phyloP scores from a whole-genome alignment of 2,797 vertebrate genomes.

The Octomys mimax region DNA sequence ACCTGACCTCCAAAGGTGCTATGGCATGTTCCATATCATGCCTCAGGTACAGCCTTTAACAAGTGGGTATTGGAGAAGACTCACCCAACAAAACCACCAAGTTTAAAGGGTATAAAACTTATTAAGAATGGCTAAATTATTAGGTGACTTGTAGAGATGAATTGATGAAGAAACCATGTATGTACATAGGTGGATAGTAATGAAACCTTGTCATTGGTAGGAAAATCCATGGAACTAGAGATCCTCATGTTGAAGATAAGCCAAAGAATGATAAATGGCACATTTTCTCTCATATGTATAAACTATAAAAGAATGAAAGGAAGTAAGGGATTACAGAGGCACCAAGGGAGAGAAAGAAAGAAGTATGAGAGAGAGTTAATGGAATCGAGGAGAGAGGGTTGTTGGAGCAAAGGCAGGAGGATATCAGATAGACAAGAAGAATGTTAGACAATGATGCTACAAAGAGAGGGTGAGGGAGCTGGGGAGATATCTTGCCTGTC shows the following conservation, averaged over 20 bases:
- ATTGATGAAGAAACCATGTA: not conserved
- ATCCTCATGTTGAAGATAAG: not conserved
- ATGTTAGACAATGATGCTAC: not conserved
- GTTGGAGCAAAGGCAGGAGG: not conserved
- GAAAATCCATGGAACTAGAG: not conserved
- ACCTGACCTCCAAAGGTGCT: not conserved
- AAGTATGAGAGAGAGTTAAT: not conserved
- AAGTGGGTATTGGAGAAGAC: too few species aligned
- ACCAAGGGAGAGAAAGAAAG: not conserved
- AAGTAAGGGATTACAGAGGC: not conserved
- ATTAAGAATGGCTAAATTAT: not conserved
- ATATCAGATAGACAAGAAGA: not conserved
- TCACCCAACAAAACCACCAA: not conserved
- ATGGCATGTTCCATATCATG: not conserved
- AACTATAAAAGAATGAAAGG: not conserved
- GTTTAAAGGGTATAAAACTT: not conserved
- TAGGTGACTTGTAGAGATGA: not conserved
- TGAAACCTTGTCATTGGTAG: not conserved
- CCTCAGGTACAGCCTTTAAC: not conserved
- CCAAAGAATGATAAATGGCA: not conserved
- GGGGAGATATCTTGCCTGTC: too few species aligned
- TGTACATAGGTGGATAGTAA: not conserved
- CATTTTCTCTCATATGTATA: not conserved
- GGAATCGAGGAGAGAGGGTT: not conserved
- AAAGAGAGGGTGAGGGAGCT: not conserved